phyloP scores from a whole-genome alignment of 2,888 invertebrate species.

The Dicranocentrus wangi region DNA sequence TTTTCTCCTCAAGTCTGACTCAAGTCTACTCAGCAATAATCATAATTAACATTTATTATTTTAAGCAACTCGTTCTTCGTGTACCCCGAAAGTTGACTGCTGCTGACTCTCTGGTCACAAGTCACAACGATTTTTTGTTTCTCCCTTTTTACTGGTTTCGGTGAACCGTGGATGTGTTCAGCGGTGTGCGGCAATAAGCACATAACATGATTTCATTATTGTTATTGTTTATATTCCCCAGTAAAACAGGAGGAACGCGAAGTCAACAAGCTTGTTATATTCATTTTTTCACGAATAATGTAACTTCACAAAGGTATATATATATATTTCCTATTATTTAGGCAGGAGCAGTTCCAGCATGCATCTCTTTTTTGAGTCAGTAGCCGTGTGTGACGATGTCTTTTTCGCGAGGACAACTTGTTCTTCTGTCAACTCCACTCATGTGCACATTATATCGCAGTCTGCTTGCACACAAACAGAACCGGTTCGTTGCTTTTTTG shows the following conservation, averaged over 20 bases:
- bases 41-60: no score
- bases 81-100: no score
- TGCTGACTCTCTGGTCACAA: no score
- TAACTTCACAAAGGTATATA: no score
- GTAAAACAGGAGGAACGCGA: background rate
- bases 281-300: background rate
- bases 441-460: background rate
- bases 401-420: constrained; percentile 53
- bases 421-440: constrained; percentile 47
- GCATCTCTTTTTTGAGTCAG: constrained; percentile 6
- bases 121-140: no score
- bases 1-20: no score
- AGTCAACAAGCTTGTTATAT: constrained; percentile 7
- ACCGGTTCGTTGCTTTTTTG: constrained; percentile 12
- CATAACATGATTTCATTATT: background rate
- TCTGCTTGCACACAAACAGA: constrained; percentile 3
- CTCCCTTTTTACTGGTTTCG: background rate
- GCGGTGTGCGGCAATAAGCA: background rate
- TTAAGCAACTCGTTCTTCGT: no score
- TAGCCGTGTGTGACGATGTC: constrained; percentile 31
- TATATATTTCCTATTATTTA: background rate
- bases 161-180: background rate
- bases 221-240: constrained; percentile 3
- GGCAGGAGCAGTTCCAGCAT: background rate
- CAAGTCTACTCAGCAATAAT: no score